A percentile compares a stretch with the other conserved stretches of the same genome.
These are phyloP conservation scores for Micronycteris hirsuta DNA, from an alignment of 2,113 vertebrate genomes.

Conservation along the genomic window DNA sequence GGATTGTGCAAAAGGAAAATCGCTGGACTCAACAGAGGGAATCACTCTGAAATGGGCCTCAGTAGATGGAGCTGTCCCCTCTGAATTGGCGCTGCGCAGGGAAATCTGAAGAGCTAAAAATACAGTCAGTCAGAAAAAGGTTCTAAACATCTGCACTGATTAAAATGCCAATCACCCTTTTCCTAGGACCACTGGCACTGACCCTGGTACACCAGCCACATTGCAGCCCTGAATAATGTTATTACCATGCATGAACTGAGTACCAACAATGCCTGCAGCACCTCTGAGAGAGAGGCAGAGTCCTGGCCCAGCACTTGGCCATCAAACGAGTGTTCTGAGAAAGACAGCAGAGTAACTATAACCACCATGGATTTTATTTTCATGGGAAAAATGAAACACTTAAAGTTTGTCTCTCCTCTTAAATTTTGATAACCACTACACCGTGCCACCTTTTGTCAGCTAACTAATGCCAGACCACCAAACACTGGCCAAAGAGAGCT, in stretches of 20 bases:
- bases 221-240: constrained; percentile 39
- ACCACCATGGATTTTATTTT: constrained; percentile 6
- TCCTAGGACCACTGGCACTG: constrained; percentile 39
- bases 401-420: background rate
- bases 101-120: constrained; percentile 34
- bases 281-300: background rate
- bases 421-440: background rate
- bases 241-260: constrained; percentile 50
- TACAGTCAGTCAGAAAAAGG: constrained; percentile 2
- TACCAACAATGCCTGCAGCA: background rate
- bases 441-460: background rate
- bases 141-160: constrained; percentile 20
- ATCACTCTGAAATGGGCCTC: background rate
- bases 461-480: background rate
- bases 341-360: background rate
- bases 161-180: constrained; percentile 64
- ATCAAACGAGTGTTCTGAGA: background rate
- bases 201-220: background rate
- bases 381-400: background rate
- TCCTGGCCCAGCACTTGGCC: background rate
- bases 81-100: background rate
- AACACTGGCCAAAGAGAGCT: background rate
- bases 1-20: constrained; percentile 34
- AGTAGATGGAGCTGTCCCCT: constrained; percentile 34
- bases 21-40: background rate